Percentiles rank a stretch among this genome's conserved stretches.
Evolutionary conservation across 2,888 invertebrate genomes (phyloP).

Genomic region (Scotopteryx bipunctaria): DNA sequence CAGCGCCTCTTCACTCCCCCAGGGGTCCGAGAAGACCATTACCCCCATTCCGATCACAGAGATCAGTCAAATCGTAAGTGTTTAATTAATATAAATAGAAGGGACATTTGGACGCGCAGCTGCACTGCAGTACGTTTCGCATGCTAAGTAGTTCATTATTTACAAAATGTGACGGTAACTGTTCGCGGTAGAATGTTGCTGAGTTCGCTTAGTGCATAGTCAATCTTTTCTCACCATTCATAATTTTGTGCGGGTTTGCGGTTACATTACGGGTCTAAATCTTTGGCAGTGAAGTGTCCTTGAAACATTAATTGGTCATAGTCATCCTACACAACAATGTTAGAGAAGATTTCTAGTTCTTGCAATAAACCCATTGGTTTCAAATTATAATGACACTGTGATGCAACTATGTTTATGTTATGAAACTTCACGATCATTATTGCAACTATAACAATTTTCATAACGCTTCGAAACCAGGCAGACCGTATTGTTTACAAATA

Average conservation of each 20-base stretch:
- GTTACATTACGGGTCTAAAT: slow-evolving; percentile 12
- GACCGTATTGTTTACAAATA: slow-evolving; percentile 67
- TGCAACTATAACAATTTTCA: slow-evolving; percentile 17
- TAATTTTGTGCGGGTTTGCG: slow-evolving; percentile 23
- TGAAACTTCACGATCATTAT: slow-evolving; percentile 35
- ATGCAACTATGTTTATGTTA: slow-evolving; percentile 43
- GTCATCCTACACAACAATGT: slow-evolving; percentile 30
- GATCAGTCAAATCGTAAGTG: slow-evolving; percentile 87
- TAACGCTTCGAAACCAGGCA: slow-evolving; percentile 15
- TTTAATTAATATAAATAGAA: slow-evolving; percentile 32
- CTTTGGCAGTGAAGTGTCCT: slow-evolving; percentile 21
- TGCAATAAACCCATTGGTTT: slow-evolving; percentile 34
- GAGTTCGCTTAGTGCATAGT: slow-evolving; percentile 42
- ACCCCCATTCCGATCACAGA: slow-evolving; percentile 86
- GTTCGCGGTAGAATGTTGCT: slow-evolving; percentile 45
- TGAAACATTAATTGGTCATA: slow-evolving; percentile 16
- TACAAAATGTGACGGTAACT: slow-evolving; percentile 49
- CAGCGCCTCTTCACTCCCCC: slow-evolving; percentile 82
- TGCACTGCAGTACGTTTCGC: slow-evolving; percentile 49
- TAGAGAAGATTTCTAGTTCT: slow-evolving; percentile 22
- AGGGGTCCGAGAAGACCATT: slow-evolving; percentile 81
- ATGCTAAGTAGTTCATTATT: slow-evolving; percentile 56
- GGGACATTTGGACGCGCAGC: slow-evolving; percentile 36
- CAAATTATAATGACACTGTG: slow-evolving; percentile 40
- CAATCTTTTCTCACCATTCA: slow-evolving; percentile 40